phyloP scores from a whole-genome alignment of 2,797 vertebrate species.

The Decapterus maruadsi region DNA sequence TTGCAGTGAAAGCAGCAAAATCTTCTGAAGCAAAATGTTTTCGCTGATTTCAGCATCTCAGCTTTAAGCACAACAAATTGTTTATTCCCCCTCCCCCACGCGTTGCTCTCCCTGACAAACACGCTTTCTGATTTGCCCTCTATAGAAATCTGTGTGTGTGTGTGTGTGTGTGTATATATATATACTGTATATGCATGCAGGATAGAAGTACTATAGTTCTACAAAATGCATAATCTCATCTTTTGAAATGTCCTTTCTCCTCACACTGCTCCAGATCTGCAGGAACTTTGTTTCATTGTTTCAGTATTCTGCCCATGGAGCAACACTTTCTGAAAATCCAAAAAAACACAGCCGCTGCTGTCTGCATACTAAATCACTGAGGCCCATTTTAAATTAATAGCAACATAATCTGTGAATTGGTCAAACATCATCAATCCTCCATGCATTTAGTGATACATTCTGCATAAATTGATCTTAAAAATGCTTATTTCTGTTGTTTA shows the following conservation, averaged over 20 bases:
- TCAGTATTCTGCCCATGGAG: neutral
- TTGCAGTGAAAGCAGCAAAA: constrained; percentile 63
- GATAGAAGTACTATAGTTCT: neutral
- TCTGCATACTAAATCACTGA: too few relatives aligned
- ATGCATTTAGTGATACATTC: too few relatives aligned
- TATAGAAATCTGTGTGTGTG: neutral
- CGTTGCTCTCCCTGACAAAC: constrained; percentile 23
- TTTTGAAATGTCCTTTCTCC: neutral
- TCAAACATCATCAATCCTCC: too few relatives aligned
- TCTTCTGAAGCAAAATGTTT: constrained; percentile 55
- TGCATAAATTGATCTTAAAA: too few relatives aligned
- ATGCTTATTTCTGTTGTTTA: too few relatives aligned
- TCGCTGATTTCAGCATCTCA: constrained; percentile 66
- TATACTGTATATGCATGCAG: too few relatives aligned
- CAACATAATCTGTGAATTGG: too few relatives aligned
- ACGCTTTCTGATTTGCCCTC: constrained; percentile 6
- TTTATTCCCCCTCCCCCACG: constrained; percentile 28
- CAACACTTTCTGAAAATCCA: too few relatives aligned
- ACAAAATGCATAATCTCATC: neutral
- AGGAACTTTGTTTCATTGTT: neutral
- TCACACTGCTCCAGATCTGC: neutral
- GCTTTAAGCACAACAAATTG: constrained; percentile 58
- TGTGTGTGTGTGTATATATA: neutral
- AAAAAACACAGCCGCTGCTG: too few relatives aligned
- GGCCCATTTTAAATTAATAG: too few relatives aligned